phyloP scores from a whole-genome alignment of 2,113 vertebrate genomes.

The Rhinolophus sinicus region DNA sequence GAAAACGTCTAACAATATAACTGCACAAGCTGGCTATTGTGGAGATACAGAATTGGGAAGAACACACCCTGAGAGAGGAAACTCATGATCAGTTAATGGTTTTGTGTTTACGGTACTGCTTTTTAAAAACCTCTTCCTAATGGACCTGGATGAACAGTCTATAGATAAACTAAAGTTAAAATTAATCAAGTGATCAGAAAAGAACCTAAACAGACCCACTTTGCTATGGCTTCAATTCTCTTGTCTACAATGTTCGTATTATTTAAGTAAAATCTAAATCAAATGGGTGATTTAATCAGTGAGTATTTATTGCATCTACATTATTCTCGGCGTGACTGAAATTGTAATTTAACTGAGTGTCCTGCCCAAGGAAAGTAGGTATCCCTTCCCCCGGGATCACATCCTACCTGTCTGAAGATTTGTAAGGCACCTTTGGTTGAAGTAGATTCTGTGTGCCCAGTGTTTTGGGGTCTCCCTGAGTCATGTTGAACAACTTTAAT shows the following conservation, averaged over 20 bases:
- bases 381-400: background rate
- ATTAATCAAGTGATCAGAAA: background rate
- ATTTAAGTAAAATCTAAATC: too few species aligned
- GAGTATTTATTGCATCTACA: background rate
- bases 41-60: background rate
- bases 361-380: background rate
- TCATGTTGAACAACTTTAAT: background rate
- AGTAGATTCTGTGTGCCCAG: background rate
- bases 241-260: background rate
- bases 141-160: background rate
- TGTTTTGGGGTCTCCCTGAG: background rate
- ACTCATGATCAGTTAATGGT: background rate
- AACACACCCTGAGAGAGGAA: background rate
- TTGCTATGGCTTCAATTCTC: background rate
- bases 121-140: background rate
- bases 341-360: background rate
- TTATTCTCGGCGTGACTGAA: background rate
- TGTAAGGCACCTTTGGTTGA: background rate
- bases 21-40: accelerated
- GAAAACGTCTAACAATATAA: background rate
- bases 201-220: background rate
- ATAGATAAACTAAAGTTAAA: background rate
- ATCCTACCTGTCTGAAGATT: background rate
- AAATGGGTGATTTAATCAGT: background rate
- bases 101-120: background rate